Base-by-base conservation (phyloP, 1,140 invertebrate genomes). In the Aphelinus atriplicis region DNA sequence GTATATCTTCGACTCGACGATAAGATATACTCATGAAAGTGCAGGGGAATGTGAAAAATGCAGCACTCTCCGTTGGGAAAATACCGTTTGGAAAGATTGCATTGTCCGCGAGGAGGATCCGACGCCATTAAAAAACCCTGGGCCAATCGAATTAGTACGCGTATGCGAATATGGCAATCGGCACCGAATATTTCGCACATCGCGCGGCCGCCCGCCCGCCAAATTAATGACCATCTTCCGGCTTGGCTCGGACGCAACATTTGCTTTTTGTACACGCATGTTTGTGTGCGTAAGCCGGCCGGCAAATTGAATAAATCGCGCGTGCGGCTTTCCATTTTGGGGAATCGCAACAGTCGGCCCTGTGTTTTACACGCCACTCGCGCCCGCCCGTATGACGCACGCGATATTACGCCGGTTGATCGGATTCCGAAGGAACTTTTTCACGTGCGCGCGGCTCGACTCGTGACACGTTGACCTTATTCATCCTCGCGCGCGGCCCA, bases 181-280 rank as follows among this genome's bases (percentile, higher is more conserved):
- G 26, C 26, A 26, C 26, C 47, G 63, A 57, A 72, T 72, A 26
- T 48, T 57, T 57, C 9, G 9, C 45, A 72, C 56, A 63, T 65
- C 7, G 46, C 7, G 2, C 64, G 45, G 63, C n/a, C 61, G 48
- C 48, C 53, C 48, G 47, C n/a, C 43, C 6, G 45, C 7, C 42
- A 50, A 65, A 72, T 65, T 72, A 3, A 65, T 57, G 62, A 65
- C 47, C 42, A 65, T 72, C 60, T 63, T 63, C 43, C 58, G 58
- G 26, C 10, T 71, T 53, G 42, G 26, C 51, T 26, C 26, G 26
- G 0, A 26, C 26, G 26, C 26, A 26, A 26, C 26, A 26, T 56
- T 55, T 48, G 42, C 61, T 48, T 71, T 62, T 46, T 61, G 7
- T 47, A 45, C 1, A 53, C 60, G 26, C 26, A 26, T 26, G 26